Conservation (phyloP, 2,113 vertebrate genomes). For the Lagopus muta region DNA sequence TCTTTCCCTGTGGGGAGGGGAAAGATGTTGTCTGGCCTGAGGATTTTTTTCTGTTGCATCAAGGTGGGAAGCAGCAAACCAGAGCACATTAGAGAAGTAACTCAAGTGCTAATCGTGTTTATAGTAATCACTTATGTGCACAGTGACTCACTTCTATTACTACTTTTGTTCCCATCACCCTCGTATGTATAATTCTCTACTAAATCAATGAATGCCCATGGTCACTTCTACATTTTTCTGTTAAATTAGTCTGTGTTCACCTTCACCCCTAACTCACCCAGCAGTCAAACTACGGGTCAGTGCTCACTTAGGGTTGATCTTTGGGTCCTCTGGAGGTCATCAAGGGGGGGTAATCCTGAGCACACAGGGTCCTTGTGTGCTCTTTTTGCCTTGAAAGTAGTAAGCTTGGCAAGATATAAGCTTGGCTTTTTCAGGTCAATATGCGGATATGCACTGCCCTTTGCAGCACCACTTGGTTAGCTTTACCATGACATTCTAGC, state of each 20-base stretch:
- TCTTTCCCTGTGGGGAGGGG: not conserved
- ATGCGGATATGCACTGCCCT: not conserved
- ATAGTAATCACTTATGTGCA: not conserved
- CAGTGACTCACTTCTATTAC: not conserved
- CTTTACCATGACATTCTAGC: not conserved
- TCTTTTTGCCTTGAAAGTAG: not conserved
- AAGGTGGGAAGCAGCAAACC: not conserved
- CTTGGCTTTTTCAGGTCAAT: not conserved
- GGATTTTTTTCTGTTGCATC: not conserved
- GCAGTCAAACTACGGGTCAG: not conserved
- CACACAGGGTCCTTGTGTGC: not conserved
- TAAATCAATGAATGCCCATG: not conserved
- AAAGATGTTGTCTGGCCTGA: not conserved
- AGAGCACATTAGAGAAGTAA: not conserved
- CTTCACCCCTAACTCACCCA: not conserved
- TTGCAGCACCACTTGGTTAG: not conserved
- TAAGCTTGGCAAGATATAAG: not conserved
- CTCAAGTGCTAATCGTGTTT: not conserved
- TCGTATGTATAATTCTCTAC: not conserved
- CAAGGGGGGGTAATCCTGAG: not conserved
- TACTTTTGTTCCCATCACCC: not conserved
- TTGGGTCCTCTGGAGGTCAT: not conserved
- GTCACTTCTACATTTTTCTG: not conserved
- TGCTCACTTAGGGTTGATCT: not conserved
- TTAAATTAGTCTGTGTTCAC: not conserved